phyloP scores from a whole-genome alignment of 2,113 vertebrate species.

The Equus quagga region DNA sequence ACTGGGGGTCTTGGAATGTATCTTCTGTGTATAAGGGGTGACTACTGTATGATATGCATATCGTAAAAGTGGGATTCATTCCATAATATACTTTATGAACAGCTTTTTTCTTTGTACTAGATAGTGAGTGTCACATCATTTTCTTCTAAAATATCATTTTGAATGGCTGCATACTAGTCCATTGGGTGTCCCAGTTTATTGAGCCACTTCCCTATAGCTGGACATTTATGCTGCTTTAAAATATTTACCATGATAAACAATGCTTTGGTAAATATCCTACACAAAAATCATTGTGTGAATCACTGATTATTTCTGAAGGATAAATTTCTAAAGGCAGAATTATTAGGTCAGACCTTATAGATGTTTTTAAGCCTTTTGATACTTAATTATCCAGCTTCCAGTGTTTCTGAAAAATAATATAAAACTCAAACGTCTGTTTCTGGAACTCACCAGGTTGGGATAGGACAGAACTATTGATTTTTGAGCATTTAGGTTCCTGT shows the following conservation, averaged over 20 bases:
- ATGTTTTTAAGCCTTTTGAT: constrained; percentile 53
- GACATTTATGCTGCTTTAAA: constrained; percentile 38
- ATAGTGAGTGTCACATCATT: not conserved
- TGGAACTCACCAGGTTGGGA: constrained; percentile 35
- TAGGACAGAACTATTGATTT: constrained; percentile 77
- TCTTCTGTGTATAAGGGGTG: too few relatives aligned
- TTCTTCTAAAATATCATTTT: constrained; percentile 28
- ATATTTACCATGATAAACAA: constrained; percentile 28
- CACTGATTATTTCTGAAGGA: constrained; percentile 22
- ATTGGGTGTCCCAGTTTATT: not conserved
- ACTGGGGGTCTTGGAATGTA: too few relatives aligned
- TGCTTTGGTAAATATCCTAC: constrained; percentile 22
- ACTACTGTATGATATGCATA: not conserved
- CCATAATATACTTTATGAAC: constrained; percentile 19
- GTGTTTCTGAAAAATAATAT: constrained; percentile 54
- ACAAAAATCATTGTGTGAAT: constrained; percentile 2
- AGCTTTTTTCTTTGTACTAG: not conserved
- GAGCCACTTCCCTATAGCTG: not conserved
- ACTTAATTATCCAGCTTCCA: not conserved
- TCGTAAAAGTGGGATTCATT: constrained; percentile 29
- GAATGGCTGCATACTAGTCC: constrained; percentile 7
- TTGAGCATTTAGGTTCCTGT: constrained; percentile 70
- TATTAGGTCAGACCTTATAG: constrained; percentile 10
- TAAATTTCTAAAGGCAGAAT: constrained; percentile 50
- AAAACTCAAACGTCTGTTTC: constrained; percentile 47